phyloP scores from a whole-genome alignment of 2,797 vertebrate genomes.

The Rhincodon typus region DNA sequence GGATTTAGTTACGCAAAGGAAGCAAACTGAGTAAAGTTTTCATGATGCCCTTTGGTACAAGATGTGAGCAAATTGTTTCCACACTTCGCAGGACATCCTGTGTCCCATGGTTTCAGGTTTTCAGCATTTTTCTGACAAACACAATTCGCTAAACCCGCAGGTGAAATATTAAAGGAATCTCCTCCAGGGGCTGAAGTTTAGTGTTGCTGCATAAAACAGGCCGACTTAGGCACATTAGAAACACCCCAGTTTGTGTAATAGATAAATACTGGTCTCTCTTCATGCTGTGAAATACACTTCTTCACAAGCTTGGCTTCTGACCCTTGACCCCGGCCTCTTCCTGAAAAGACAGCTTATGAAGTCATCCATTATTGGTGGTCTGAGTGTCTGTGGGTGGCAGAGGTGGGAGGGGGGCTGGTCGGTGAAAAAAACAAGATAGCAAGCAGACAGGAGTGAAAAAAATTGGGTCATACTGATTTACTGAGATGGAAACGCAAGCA shows the following conservation, averaged over 20 bases:
- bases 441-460: not conserved
- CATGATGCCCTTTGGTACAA: not conserved
- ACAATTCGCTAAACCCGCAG: not conserved
- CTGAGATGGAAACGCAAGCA: not conserved
- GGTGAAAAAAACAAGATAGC: not conserved
- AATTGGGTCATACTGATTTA: not conserved
- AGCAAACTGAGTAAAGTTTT: not conserved
- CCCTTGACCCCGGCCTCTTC: not conserved
- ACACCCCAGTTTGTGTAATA: not conserved
- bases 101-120: not conserved
- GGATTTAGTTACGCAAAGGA: not conserved
- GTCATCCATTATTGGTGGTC: not conserved
- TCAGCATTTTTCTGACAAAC: conserved; percentile 1
- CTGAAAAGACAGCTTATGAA: conserved; percentile 32
- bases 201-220: conserved; percentile 5
- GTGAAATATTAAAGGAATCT: conserved; percentile 35
- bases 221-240: not conserved
- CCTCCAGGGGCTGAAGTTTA: not conserved
- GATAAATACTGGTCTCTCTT: conserved; percentile 11
- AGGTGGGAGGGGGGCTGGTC: not conserved
- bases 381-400: not conserved
- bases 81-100: conserved; percentile 15
- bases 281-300: conserved; percentile 11
- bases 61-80: not conserved
- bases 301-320: conserved; percentile 4